Conservation (phyloP, 2,888 invertebrate genomes). For the Pseudococcus jackbeardsleyi region DNA sequence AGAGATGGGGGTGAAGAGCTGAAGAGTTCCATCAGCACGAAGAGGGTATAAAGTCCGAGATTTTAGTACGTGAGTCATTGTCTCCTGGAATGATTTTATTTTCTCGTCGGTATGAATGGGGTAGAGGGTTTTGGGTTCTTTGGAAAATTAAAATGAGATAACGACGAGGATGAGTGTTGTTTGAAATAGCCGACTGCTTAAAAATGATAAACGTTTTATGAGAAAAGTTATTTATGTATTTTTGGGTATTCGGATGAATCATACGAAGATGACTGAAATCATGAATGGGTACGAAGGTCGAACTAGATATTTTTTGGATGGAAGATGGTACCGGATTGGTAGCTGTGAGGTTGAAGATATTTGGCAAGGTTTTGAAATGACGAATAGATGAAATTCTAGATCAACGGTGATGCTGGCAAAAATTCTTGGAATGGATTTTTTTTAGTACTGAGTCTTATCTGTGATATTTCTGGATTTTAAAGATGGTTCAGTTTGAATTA, state of each 20-base stretch:
- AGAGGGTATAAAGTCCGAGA: neutral
- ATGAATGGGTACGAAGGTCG: neutral
- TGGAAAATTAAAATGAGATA: constrained; percentile 9
- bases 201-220: neutral
- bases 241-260: neutral
- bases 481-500: too few relatives aligned
- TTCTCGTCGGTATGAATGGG: neutral
- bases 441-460: too few relatives aligned
- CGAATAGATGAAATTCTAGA: too few relatives aligned
- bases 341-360: too few relatives aligned
- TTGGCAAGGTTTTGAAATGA: neutral
- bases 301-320: neutral
- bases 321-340: too few relatives aligned
- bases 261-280: neutral
- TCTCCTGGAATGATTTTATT: neutral
- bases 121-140: neutral
- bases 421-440: too few relatives aligned
- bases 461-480: too few relatives aligned
- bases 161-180: neutral
- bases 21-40: neutral
- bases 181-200: neutral
- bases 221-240: neutral
- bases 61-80: neutral
- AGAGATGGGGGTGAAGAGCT: neutral
- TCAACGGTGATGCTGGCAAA: too few relatives aligned